phyloP scores from a whole-genome alignment of 2,888 invertebrate genomes.

The Erebia epiphron region DNA sequence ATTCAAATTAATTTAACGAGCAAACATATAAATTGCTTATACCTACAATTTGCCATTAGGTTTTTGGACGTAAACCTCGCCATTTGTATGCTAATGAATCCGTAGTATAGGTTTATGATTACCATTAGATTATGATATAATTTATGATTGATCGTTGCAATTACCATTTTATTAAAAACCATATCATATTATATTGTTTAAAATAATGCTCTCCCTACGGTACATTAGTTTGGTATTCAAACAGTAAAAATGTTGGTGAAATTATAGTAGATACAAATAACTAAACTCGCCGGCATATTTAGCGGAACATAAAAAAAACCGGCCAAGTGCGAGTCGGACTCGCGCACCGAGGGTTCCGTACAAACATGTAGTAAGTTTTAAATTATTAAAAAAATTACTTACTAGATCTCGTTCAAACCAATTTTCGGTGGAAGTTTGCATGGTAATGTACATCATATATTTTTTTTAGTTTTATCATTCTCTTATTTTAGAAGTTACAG shows the following conservation, averaged over 20 bases:
- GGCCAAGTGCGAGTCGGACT: too few relatives aligned
- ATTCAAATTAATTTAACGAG: slow-evolving; percentile 5
- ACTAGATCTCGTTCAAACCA: too few relatives aligned
- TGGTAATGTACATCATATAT: too few relatives aligned
- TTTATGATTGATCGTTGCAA: background rate
- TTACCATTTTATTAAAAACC: background rate
- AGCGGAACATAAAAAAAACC: too few relatives aligned
- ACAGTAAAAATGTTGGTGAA: background rate
- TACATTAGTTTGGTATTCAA: background rate
- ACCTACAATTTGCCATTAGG: slow-evolving; percentile 2
- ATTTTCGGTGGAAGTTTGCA: too few relatives aligned
- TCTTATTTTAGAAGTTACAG: too few relatives aligned
- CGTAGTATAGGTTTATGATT: background rate
- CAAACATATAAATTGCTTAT: slow-evolving; percentile 8
- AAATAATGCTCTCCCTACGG: background rate
- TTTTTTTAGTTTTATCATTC: too few relatives aligned
- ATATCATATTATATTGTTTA: background rate
- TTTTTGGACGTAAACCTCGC: slow-evolving; percentile 5
- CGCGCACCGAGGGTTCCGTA: too few relatives aligned
- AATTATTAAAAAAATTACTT: too few relatives aligned
- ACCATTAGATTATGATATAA: background rate
- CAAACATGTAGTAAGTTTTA: too few relatives aligned
- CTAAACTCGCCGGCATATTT: too few relatives aligned
- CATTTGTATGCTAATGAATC: slow-evolving; percentile 16
- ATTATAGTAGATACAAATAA: too few relatives aligned